phyloP scores from a whole-genome alignment of 2,888 invertebrate genomes.

The Eubasilissa splendida region DNA sequence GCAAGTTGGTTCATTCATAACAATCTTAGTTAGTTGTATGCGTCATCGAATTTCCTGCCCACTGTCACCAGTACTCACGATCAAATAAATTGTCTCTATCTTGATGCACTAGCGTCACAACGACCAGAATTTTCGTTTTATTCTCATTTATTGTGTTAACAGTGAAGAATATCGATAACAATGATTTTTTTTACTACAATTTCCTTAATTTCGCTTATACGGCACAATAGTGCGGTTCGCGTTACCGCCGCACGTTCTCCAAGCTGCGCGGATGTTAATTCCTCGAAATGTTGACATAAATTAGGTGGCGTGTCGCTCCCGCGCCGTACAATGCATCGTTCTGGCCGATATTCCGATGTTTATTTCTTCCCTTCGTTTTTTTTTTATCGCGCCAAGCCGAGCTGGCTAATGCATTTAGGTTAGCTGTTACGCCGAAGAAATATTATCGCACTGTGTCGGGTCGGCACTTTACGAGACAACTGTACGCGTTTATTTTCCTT shows the following conservation, averaged over 20 bases:
- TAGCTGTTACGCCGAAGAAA: conserved; percentile 16
- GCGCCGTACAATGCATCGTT: conserved; percentile 34
- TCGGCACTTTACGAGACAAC: conserved; percentile 10
- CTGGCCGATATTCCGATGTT: background rate
- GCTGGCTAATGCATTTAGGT: conserved; percentile 4
- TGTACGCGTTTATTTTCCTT: conserved; percentile 3
- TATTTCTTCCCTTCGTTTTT: conserved; percentile 16
- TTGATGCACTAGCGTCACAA: too few relatives aligned
- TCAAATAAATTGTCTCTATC: too few relatives aligned
- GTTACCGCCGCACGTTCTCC: background rate
- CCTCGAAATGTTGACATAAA: conserved; percentile 22
- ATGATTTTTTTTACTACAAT: too few relatives aligned
- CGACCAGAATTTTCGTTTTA: too few relatives aligned
- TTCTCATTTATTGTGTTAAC: too few relatives aligned
- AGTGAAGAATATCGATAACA: too few relatives aligned
- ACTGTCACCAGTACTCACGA: too few relatives aligned
- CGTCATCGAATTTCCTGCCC: too few relatives aligned
- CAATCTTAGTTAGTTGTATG: too few relatives aligned
- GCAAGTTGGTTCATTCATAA: too few relatives aligned
- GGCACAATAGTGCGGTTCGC: too few relatives aligned
- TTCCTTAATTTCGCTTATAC: too few relatives aligned
- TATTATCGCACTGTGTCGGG: conserved; percentile 17
- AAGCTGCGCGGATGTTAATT: conserved; percentile 6
- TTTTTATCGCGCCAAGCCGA: conserved; percentile 7
- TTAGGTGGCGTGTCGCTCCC: conserved; percentile 18